Percentiles rank a stretch among this genome's conserved stretches.
These are phyloP conservation scores for Drosophila formosana DNA, from an alignment of 2,888 invertebrate species.

Conservation along the genomic window DNA sequence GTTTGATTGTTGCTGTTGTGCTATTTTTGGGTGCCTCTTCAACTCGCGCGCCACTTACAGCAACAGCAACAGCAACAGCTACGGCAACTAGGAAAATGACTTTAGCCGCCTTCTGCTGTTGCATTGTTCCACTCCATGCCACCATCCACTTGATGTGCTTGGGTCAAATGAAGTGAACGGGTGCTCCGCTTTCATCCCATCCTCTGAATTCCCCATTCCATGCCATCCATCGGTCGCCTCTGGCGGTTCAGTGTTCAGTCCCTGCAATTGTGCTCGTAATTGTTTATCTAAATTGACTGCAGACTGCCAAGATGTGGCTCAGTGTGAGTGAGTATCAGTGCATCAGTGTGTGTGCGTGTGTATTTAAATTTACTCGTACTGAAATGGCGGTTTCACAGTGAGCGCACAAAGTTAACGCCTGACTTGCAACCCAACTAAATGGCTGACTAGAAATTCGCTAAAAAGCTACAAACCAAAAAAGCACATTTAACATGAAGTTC, in stretches of 20 bases:
- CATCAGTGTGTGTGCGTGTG: not conserved
- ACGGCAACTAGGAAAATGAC: constrained; percentile 32
- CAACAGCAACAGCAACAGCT: constrained; percentile 35
- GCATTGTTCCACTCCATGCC: constrained; percentile 44
- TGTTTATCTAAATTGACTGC: constrained; percentile 77
- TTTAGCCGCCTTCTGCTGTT: constrained; percentile 43
- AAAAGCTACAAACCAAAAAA: too few relatives aligned
- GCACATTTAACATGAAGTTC: too few relatives aligned
- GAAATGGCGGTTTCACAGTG: constrained; percentile 33
- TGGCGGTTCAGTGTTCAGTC: constrained; percentile 3
- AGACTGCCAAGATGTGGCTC: constrained; percentile 49
- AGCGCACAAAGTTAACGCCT: constrained; percentile 20
- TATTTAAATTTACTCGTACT: constrained; percentile 39
- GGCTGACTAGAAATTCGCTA: not conserved
- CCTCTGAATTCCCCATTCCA: not conserved
- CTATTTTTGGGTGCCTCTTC: constrained; percentile 65
- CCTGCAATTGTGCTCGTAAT: constrained; percentile 73
- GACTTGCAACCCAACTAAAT: constrained; percentile 2
- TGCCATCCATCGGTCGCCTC: not conserved
- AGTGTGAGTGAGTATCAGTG: not conserved
- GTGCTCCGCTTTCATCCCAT: constrained; percentile 14
- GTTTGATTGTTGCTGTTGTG: constrained; percentile 55
- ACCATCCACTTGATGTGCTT: constrained; percentile 61
- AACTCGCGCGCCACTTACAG: constrained; percentile 46
- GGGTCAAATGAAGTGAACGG: constrained; percentile 76